These are phyloP conservation scores for Drosophila glabriapex DNA, from an alignment of 2,888 invertebrate species.

Conservation along the genomic window DNA sequence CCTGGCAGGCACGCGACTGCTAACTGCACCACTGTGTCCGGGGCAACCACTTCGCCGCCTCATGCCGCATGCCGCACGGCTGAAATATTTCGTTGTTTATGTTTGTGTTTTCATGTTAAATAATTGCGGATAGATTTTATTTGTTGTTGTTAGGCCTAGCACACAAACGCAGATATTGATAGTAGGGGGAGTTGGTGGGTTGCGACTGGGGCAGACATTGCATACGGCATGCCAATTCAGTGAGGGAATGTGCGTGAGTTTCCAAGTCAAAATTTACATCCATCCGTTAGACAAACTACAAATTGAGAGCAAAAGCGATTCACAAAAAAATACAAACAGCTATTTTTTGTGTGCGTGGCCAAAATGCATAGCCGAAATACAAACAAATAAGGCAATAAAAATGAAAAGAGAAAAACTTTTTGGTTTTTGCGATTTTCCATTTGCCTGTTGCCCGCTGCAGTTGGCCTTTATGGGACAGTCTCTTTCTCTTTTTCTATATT, in stretches of 20 bases:
- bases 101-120: conserved; percentile 73
- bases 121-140: conserved; percentile 78
- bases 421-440: conserved; percentile 24
- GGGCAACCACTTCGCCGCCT: conserved; percentile 67
- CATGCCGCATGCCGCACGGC: conserved; percentile 38
- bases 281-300: conserved; percentile 39
- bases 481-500: conserved; percentile 12
- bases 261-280: conserved; percentile 54
- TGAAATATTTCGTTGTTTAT: conserved; percentile 37
- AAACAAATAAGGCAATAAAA: conserved; percentile 14
- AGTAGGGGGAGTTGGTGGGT: conserved; percentile 7
- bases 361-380: conserved; percentile 41
- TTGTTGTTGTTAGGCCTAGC: conserved; percentile 53
- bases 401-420: conserved; percentile 1
- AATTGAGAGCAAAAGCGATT: conserved; percentile 49
- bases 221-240: conserved; percentile 67
- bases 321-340: conserved; percentile 8
- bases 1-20: conserved; percentile 73
- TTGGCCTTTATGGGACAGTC: conserved; percentile 20
- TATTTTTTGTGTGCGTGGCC: conserved; percentile 30
- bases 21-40: conserved; percentile 68
- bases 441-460: conserved; percentile 35
- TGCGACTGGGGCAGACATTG: conserved; percentile 19
- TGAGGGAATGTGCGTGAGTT: conserved; percentile 69
- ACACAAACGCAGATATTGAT: conserved; percentile 15